Conservation (phyloP, 2,113 vertebrate species). For the Bubo bubo region DNA sequence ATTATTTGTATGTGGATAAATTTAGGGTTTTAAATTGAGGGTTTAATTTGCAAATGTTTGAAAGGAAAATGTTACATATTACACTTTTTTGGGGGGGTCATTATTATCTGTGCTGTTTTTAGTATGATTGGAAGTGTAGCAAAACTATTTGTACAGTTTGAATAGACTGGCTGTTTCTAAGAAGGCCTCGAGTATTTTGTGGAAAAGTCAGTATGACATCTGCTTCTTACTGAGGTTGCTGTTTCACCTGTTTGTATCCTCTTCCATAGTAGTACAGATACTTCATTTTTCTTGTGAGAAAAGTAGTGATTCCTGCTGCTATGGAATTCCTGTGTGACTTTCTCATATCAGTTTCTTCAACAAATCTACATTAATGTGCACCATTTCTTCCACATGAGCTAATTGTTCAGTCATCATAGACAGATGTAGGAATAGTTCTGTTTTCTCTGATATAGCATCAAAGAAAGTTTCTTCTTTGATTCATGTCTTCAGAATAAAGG, state of each 20-base stretch:
- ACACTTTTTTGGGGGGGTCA: neutral
- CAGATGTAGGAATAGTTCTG: neutral
- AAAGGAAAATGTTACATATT: neutral
- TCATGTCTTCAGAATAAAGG: neutral
- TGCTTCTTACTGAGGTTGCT: neutral
- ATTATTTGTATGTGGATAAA: neutral
- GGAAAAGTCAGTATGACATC: neutral
- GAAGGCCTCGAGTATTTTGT: neutral
- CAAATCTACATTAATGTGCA: neutral
- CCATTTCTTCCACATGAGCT: neutral
- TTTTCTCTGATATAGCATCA: neutral
- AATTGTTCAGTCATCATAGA: neutral
- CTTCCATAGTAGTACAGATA: neutral
- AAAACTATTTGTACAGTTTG: neutral
- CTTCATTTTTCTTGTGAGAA: neutral
- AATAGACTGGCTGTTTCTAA: neutral
- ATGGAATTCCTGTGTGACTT: neutral
- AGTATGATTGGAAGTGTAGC: neutral
- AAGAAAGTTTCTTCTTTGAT: neutral
- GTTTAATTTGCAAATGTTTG: neutral
- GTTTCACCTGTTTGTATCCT: neutral
- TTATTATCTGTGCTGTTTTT: neutral
- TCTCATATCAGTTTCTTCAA: neutral
- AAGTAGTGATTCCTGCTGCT: neutral
- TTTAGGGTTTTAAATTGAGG: neutral